phyloP scores from a whole-genome alignment of 2,888 invertebrate species.

The Andrena minutula region DNA sequence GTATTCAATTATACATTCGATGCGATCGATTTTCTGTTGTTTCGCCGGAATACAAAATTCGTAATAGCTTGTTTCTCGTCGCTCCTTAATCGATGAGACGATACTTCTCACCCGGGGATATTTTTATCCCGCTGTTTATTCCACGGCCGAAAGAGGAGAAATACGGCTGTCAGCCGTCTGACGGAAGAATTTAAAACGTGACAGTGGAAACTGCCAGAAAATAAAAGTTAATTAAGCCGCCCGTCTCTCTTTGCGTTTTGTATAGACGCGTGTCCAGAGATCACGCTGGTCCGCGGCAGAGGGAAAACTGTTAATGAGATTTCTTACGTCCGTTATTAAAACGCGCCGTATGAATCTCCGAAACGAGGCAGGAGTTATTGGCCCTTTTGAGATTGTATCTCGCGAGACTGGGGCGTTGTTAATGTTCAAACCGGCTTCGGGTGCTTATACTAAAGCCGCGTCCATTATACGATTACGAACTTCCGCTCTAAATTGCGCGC shows the following conservation, averaged over 20 bases:
- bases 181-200: constrained; percentile 1
- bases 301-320: constrained; percentile 23
- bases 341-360: neutral
- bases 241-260: neutral
- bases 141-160: neutral
- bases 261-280: neutral
- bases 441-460: neutral
- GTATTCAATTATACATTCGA: neutral
- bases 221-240: constrained; percentile 21
- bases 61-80: too few species aligned
- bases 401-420: neutral
- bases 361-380: neutral
- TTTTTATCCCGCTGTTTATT: neutral
- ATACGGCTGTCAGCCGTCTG: neutral
- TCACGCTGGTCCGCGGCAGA: neutral
- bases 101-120: neutral
- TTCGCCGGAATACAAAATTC: neutral
- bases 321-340: neutral
- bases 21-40: neutral
- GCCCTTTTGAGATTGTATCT: neutral
- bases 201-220: neutral
- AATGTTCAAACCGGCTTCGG: neutral
- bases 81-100: neutral
- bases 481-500: neutral
- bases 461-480: constrained; percentile 15